Conservation (phyloP, 2,888 invertebrate genomes). For the Mactromeris polynyma region DNA sequence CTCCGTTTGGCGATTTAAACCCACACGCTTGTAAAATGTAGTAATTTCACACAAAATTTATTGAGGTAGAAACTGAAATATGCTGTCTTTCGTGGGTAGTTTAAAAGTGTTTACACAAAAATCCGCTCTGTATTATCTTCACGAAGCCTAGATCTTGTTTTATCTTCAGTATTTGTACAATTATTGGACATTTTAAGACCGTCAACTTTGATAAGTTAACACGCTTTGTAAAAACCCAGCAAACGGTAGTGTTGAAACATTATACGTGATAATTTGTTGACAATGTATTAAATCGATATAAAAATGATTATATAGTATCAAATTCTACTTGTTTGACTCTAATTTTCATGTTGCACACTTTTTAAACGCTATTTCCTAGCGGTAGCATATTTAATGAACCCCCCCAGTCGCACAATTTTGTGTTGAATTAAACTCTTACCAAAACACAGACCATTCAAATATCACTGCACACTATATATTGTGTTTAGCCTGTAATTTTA, state of each 20-base stretch:
- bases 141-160: conserved; percentile 17
- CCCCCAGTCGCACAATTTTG: not conserved
- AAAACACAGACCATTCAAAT: not conserved
- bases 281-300: conserved; percentile 47
- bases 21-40: not conserved
- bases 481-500: not conserved
- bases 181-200: conserved; percentile 49
- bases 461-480: not conserved
- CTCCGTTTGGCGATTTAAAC: conserved; percentile 35
- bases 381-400: not conserved
- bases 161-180: conserved; percentile 56
- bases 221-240: conserved; percentile 20
- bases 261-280: conserved; percentile 58
- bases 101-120: conserved; percentile 35
- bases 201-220: conserved; percentile 38
- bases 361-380: not conserved
- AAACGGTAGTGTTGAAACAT: conserved; percentile 38
- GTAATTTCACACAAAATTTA: conserved; percentile 46
- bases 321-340: not conserved
- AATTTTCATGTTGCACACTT: not conserved
- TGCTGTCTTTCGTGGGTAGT: conserved; percentile 6
- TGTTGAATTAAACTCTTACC: not conserved
- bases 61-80: conserved; percentile 44
- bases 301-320: conserved; percentile 35
- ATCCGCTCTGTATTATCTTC: not conserved